Evolutionary conservation across 2,888 invertebrate species (phyloP).

Genomic region (Ormia ochracea): DNA sequence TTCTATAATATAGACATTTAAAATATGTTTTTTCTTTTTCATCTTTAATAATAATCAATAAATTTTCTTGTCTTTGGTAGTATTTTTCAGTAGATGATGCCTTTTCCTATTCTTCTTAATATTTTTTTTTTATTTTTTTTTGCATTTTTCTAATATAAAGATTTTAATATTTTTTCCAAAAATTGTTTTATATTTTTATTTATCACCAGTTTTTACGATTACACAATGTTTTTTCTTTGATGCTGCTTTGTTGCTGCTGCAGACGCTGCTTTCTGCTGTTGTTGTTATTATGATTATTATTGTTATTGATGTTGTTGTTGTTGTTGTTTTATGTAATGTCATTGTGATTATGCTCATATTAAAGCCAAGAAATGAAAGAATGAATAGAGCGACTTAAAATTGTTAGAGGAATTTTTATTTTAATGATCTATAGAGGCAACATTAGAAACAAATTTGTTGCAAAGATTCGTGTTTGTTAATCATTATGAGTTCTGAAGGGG

Average conservation of each 20-base stretch:
- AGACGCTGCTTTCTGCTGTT: no score
- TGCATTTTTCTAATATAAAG: conserved; percentile 33
- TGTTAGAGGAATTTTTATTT: no score
- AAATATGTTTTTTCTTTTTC: conserved; percentile 50
- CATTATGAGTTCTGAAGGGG: no score
- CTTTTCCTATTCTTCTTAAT: conserved; percentile 36
- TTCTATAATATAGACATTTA: conserved; percentile 63
- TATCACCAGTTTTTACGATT: conserved; percentile 76
- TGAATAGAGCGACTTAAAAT: neutral
- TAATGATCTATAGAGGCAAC: no score
- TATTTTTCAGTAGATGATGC: conserved; percentile 11
- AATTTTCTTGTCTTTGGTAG: conserved; percentile 47
- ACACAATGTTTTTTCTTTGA: conserved; percentile 67
- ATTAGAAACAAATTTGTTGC: no score
- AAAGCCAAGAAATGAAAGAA: conserved; percentile 4
- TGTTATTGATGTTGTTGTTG: conserved; percentile 39
- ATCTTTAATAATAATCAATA: conserved; percentile 9
- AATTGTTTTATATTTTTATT: conserved; percentile 69
- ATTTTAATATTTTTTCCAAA: conserved; percentile 55
- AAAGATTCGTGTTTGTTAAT: no score
- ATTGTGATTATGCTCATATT: conserved; percentile 15
- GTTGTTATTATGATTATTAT: no score
- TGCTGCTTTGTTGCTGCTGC: conserved; percentile 26
- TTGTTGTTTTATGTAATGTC: conserved; percentile 22
- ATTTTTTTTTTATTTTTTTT: no score